Evolutionary conservation across 2,113 vertebrate genomes (phyloP), one percentile per base, ranked within the genome.

Genomic region (Chloroceryle aenea): DNA sequence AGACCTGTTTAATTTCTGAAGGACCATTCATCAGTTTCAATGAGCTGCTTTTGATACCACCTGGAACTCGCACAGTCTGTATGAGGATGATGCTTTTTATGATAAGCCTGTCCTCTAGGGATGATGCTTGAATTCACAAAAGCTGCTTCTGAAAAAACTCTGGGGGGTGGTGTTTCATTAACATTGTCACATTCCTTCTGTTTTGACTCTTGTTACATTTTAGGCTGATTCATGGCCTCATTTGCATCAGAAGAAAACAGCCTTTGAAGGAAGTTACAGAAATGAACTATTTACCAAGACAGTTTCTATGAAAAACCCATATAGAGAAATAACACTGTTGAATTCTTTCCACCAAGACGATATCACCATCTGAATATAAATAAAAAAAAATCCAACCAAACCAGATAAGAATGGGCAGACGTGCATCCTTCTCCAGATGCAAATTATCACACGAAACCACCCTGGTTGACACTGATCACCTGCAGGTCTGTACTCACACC

Each of bases 101-200:
- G 95, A 92, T 90, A 96, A 90, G 76, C 71, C 4, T 91, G 15
- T 43, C 80, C 87, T 87, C 83, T 34, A 40, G 53, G 80, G 67
- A 88, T 64, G 69, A 50, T 64, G 75, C 52, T 43, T 48, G 32
- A 77, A 75, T 23, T n/a, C 55, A 55, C 67, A 96, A 61, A 89
- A 97, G 67, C 76, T 73, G 79, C 81, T 74, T 95, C 94, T 97
- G 93, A 97, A 92, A 92, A 97, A 95, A 93, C 88, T 95, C 90
- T 92, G 94, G 93, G 94, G 83, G 79, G 93, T 90, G 63, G 68
- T 96, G 94, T 96, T 98, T 96, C 98, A 95, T 66, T 87, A 87
- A 67, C n/a, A 52, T 19, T 36, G 34, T n/a, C 61, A 74, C 17
- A 25, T 8, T 74, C n/a, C 27, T 19, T 43, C 62, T 58, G 14